A percentile compares a stretch with the other conserved stretches of the same genome.
These are phyloP conservation scores for Zygaena filipendulae DNA, from an alignment of 2,888 invertebrate genomes.

Conservation along the genomic window DNA sequence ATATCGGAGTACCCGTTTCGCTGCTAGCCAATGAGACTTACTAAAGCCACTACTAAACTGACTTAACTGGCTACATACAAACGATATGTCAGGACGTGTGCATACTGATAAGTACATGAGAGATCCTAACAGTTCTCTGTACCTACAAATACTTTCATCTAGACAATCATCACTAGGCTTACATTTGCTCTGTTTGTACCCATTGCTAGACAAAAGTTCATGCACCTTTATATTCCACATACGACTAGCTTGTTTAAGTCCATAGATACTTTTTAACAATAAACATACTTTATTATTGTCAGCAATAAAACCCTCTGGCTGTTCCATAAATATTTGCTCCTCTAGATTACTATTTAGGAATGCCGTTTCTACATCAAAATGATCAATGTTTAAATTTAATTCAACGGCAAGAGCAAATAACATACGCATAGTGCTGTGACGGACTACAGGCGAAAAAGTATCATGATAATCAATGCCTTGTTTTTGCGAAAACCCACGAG, in stretches of 20 bases:
- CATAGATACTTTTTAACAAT: conserved; percentile 6
- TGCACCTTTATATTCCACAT: conserved; percentile 2
- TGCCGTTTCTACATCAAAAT: conserved; percentile 14
- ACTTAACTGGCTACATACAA: conserved; percentile 8
- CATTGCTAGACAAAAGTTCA: conserved; percentile 1
- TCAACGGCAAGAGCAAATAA: conserved; percentile 7
- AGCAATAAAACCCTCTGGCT: conserved; percentile 4
- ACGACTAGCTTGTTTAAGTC: background rate
- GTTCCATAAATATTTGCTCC: conserved; percentile 7
- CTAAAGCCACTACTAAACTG: conserved; percentile 6
- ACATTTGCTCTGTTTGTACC: conserved; percentile 2
- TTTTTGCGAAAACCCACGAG: conserved; percentile 10
- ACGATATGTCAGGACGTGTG: conserved; percentile 9
- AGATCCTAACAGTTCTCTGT: conserved; percentile 7
- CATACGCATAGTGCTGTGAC: conserved; percentile 5
- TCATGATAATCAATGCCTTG: conserved; percentile 8
- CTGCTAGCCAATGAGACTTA: conserved; percentile 8
- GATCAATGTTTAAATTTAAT: conserved; percentile 7
- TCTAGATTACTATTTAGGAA: conserved; percentile 12
- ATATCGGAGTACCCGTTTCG: conserved; percentile 15
- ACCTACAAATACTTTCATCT: conserved; percentile 2
- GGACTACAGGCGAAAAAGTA: conserved; percentile 10
- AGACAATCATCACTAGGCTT: conserved; percentile 4
- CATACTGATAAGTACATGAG: conserved; percentile 10
- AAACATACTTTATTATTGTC: conserved; percentile 4